Evolutionary conservation across 2,888 invertebrate species (phyloP).

Genomic region (Ormyrus nitidulus): DNA sequence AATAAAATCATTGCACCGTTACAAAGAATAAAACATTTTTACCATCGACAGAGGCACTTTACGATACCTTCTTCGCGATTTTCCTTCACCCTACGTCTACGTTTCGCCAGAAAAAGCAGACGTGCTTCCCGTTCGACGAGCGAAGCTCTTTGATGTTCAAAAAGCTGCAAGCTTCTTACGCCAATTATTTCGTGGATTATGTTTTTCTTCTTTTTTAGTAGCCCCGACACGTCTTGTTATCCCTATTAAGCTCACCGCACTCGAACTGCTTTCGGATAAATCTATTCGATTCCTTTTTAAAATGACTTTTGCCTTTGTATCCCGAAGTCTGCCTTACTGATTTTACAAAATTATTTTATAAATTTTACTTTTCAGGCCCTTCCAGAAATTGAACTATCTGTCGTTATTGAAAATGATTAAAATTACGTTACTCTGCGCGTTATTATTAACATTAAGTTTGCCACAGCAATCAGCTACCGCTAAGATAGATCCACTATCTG

Average conservation of each 20-base stretch:
- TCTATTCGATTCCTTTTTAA: constrained; percentile 16
- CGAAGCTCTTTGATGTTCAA: constrained; percentile 63
- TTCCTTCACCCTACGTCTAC: background rate
- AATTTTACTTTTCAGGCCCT: too few species aligned
- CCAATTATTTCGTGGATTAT: constrained; percentile 66
- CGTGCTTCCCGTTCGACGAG: constrained; percentile 36
- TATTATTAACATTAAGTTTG: too few species aligned
- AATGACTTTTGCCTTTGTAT: background rate
- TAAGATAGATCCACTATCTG: too few species aligned
- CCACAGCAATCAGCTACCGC: too few species aligned
- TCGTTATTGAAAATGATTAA: too few species aligned
- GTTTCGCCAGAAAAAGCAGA: constrained; percentile 55
- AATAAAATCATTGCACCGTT: too few species aligned
- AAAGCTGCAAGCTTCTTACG: constrained; percentile 68
- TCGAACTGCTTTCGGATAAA: constrained; percentile 7
- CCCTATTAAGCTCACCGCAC: background rate
- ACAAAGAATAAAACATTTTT: too few species aligned
- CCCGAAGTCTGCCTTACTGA: too few species aligned
- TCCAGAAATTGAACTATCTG: too few species aligned
- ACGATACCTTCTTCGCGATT: background rate
- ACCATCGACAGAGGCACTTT: background rate
- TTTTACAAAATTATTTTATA: too few species aligned
- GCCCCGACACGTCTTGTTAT: too few species aligned
- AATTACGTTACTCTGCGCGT: too few species aligned
- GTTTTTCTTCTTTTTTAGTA: constrained; percentile 18